These are phyloP conservation scores for Ophioninae sp. DNA, from an alignment of 2,888 invertebrate species.

Conservation along the genomic window DNA sequence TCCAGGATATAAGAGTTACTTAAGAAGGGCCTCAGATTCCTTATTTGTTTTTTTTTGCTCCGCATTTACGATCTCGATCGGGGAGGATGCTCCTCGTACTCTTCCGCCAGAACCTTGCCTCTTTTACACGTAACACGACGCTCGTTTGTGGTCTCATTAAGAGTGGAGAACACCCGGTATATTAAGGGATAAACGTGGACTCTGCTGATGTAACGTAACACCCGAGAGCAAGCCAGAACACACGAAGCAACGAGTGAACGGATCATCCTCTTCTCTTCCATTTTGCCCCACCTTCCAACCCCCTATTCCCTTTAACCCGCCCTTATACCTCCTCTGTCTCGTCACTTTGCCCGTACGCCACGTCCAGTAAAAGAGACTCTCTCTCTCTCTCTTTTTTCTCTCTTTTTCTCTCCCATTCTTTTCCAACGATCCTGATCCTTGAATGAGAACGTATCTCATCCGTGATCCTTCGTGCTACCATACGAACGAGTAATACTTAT, in stretches of 20 bases:
- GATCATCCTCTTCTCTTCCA: slow-evolving; percentile 20
- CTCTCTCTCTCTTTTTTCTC: slow-evolving; percentile 5
- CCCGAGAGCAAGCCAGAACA: slow-evolving; percentile 64
- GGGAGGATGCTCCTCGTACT: slow-evolving; percentile 1
- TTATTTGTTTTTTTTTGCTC: background rate
- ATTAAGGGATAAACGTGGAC: slow-evolving; percentile 77
- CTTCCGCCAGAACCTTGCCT: slow-evolving; percentile 44
- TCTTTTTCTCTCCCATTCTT: slow-evolving; percentile 22
- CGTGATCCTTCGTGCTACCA: slow-evolving; percentile 61
- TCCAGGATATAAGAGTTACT: background rate
- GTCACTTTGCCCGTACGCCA: background rate
- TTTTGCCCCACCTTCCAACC: background rate
- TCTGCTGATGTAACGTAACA: slow-evolving; percentile 77
- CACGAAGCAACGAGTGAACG: slow-evolving; percentile 26
- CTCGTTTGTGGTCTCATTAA: slow-evolving; percentile 78
- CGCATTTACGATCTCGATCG: slow-evolving; percentile 22
- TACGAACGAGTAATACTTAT: slow-evolving; percentile 47
- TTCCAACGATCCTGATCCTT: slow-evolving; percentile 75
- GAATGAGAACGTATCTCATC: slow-evolving; percentile 76
- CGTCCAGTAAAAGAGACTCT: background rate
- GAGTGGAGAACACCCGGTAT: slow-evolving; percentile 75
- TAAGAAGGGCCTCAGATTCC: background rate
- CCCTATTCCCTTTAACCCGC: background rate
- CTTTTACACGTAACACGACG: slow-evolving; percentile 71
- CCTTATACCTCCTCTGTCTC: background rate